Percentiles rank a stretch among this genome's conserved stretches.
Evolutionary conservation across 1,140 invertebrate genomes (phyloP).

Genomic region (Rhizoglyphus robini): DNA sequence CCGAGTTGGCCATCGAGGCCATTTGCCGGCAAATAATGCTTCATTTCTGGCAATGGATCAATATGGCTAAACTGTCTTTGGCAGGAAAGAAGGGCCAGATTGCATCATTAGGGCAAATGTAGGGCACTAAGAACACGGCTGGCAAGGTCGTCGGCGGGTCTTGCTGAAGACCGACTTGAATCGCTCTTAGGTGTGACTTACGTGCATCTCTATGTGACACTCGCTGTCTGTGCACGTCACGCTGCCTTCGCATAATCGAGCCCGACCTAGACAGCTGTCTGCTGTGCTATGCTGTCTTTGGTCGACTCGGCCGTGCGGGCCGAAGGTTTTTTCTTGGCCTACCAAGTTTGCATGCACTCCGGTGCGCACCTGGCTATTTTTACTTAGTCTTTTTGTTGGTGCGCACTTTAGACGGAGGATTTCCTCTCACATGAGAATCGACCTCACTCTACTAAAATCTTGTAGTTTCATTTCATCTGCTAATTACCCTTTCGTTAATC

Average conservation of each 20-base stretch:
- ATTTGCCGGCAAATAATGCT: too few relatives aligned
- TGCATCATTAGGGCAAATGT: conserved; percentile 13
- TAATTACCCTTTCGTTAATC: not conserved
- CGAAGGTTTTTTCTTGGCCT: conserved; percentile 1
- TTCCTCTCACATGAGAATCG: too few relatives aligned
- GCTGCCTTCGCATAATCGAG: conserved; percentile 5
- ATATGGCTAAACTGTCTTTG: conserved; percentile 4
- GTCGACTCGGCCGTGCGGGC: not conserved
- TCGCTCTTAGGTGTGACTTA: conserved; percentile 3
- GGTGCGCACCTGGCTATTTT: conserved; percentile 7
- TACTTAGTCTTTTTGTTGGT: not conserved
- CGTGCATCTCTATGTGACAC: conserved; percentile 13
- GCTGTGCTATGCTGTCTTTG: not conserved
- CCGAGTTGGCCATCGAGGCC: too few relatives aligned
- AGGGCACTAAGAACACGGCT: not conserved
- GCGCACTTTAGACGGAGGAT: not conserved
- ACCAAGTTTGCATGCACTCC: too few relatives aligned
- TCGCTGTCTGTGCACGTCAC: not conserved
- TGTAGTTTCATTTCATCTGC: not conserved
- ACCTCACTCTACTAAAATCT: not conserved
- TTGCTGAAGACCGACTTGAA: not conserved
- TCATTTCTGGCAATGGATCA: not conserved
- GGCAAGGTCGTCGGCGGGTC: not conserved
- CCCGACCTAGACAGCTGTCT: conserved; percentile 8
- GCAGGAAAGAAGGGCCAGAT: conserved; percentile 13